Percentiles rank a stretch among this genome's conserved stretches.
Evolutionary conservation across 2,888 invertebrate genomes (phyloP).

Genomic region (Acrocera orbiculus): DNA sequence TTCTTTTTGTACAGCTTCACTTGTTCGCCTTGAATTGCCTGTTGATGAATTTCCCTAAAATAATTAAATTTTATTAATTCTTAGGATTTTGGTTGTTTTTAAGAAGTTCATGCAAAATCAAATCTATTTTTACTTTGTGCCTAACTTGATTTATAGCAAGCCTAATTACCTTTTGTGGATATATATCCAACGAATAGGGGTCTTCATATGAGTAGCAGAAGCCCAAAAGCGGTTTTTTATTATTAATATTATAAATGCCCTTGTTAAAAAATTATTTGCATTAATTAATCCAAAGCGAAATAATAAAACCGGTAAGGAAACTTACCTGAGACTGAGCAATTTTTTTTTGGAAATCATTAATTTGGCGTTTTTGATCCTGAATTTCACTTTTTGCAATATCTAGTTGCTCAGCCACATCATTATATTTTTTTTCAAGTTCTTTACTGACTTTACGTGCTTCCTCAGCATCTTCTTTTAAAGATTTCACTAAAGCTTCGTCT

Average conservation of each 20-base stretch:
- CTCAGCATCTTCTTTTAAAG: constrained; percentile 54
- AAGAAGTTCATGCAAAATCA: no score
- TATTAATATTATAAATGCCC: constrained; percentile 4
- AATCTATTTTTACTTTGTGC: no score
- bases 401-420: constrained; percentile 55
- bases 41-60: constrained; percentile 12
- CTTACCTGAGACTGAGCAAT: constrained; percentile 47
- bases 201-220: constrained; percentile 29
- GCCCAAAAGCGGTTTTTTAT: constrained; percentile 21
- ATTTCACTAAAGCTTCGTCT: constrained; percentile 47
- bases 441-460: constrained; percentile 62
- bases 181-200: constrained; percentile 18
- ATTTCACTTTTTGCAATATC: constrained; percentile 56
- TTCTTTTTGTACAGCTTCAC: constrained; percentile 32
- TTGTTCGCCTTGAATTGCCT: constrained; percentile 24
- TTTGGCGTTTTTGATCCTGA: constrained; percentile 63
- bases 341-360: constrained; percentile 59
- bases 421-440: constrained; percentile 63
- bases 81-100: no score
- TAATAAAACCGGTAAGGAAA: neutral
- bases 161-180: constrained; percentile 12
- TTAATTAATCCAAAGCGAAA: constrained; percentile 2
- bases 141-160: neutral
- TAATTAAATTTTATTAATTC: no score
- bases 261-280: no score